A percentile compares a stretch with the other conserved stretches of the same genome.
These are phyloP conservation scores for Sander vitreus DNA, from an alignment of 2,113 vertebrate species.

Conservation along the genomic window DNA sequence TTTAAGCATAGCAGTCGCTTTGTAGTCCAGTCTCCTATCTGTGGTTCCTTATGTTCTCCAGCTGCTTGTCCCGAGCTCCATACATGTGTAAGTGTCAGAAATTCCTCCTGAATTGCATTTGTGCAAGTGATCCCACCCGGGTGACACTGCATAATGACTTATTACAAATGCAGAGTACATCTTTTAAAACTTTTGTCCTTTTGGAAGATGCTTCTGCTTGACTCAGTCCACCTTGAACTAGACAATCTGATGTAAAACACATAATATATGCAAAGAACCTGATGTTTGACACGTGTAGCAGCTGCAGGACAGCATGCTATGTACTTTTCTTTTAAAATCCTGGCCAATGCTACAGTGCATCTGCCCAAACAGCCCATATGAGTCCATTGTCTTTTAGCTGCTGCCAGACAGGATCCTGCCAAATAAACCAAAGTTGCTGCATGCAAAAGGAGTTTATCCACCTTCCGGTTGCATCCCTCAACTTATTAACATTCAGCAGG, in stretches of 20 bases:
- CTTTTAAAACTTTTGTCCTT: constrained; percentile 8
- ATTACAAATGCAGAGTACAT: constrained; percentile 1
- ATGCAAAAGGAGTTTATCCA: constrained; percentile 68
- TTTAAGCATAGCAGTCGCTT: too few species aligned
- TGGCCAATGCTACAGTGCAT: constrained; percentile 23
- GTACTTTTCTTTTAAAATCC: constrained; percentile 35
- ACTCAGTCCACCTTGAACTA: not conserved
- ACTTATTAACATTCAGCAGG: constrained; percentile 81
- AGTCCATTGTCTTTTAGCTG: constrained; percentile 39
- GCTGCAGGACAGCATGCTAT: constrained; percentile 43
- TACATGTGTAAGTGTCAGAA: not conserved
- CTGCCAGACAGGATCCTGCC: constrained; percentile 52
- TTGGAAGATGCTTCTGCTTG: not conserved
- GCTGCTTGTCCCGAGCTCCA: not conserved
- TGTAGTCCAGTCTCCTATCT: constrained; percentile 24
- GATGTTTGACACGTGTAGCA: constrained; percentile 42
- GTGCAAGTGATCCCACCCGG: not conserved
- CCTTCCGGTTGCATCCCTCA: constrained; percentile 70
- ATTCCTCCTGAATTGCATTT: constrained; percentile 20
- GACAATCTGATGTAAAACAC: constrained; percentile 26
- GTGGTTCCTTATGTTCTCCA: not conserved
- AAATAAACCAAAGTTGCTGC: constrained; percentile 61
- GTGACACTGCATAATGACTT: not conserved
- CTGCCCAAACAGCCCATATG: constrained; percentile 28
- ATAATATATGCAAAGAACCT: constrained; percentile 1